Percentiles rank a stretch among this genome's conserved stretches.
These are phyloP conservation scores for Gallinago solitaria DNA, from an alignment of 2,797 vertebrate species.

Conservation along the genomic window DNA sequence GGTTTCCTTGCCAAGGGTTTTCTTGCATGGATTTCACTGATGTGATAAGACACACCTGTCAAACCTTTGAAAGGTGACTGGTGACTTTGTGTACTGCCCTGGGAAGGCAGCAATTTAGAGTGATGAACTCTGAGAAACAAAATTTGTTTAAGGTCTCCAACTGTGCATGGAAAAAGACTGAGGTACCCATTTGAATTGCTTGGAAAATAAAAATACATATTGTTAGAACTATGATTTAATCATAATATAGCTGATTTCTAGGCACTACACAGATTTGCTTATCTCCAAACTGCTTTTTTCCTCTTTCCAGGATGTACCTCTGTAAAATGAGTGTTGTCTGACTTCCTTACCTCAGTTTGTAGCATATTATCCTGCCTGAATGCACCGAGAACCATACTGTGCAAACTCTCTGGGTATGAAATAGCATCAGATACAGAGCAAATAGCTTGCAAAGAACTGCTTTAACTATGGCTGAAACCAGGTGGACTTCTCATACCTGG, in stretches of 20 bases:
- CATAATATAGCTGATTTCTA: neutral
- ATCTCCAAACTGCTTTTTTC: neutral
- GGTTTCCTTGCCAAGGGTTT: neutral
- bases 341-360: neutral
- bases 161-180: neutral
- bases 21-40: conserved; percentile 3
- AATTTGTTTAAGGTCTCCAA: neutral
- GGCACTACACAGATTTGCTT: neutral
- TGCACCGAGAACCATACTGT: neutral
- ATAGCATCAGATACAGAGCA: neutral
- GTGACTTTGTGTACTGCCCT: neutral
- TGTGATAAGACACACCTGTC: conserved; percentile 26
- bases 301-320: neutral
- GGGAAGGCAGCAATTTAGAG: neutral
- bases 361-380: neutral
- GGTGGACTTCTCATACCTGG: neutral
- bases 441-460: neutral
- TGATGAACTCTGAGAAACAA: neutral
- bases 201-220: neutral
- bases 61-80: conserved; percentile 1
- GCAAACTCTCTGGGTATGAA: neutral
- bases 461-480: neutral
- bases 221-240: neutral
- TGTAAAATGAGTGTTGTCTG: neutral
- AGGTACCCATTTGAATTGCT: neutral